Percentiles rank a stretch among this genome's conserved stretches.
These are phyloP conservation scores for Kryphioiulus occultus DNA, from an alignment of 2,888 invertebrate species.

Conservation along the genomic window DNA sequence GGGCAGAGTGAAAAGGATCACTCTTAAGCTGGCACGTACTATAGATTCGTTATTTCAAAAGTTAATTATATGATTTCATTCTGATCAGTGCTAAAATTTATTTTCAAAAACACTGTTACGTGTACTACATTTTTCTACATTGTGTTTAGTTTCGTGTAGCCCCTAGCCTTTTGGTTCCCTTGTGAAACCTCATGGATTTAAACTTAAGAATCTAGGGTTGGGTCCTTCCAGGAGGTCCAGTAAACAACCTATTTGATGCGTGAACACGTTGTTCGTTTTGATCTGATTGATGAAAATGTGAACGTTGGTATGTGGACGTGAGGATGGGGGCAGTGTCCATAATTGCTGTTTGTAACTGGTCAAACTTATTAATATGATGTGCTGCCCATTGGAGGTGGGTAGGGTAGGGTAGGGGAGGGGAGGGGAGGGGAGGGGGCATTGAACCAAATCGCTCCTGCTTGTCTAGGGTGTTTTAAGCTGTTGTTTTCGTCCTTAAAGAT, in stretches of 20 bases:
- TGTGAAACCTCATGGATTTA: too few species aligned
- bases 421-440: not conserved
- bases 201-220: not conserved
- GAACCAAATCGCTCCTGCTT: not conserved
- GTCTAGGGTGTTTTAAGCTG: not conserved
- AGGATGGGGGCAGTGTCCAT: not conserved
- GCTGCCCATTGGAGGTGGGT: not conserved
- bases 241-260: not conserved
- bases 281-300: not conserved
- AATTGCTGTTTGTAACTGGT: not conserved
- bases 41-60: too few species aligned
- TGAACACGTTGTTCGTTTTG: not conserved
- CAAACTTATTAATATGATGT: not conserved
- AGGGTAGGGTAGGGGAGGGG: not conserved
- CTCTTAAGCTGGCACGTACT: too few species aligned
- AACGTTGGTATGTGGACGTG: not conserved
- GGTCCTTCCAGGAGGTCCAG: not conserved
- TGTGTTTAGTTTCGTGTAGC: too few species aligned
- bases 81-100: too few species aligned
- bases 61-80: too few species aligned
- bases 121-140: too few species aligned
- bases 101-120: not conserved
- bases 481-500: not conserved
- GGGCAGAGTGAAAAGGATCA: too few species aligned
- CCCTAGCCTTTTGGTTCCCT: too few species aligned